Evolutionary conservation across 2,888 invertebrate species (phyloP).

Genomic region (Platynereis dumerilii): DNA sequence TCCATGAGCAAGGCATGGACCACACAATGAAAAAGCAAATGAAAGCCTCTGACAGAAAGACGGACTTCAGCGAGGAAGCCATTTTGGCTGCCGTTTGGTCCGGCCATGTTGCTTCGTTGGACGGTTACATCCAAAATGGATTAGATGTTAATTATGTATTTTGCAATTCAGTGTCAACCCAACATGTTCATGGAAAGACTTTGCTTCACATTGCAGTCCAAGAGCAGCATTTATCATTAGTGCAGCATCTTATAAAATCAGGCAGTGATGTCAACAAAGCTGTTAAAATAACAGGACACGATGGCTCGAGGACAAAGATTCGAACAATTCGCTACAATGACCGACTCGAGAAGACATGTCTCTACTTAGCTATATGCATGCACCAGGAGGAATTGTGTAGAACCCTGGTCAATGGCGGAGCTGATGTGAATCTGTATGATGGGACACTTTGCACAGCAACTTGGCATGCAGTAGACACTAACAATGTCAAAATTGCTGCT

Average conservation of each 20-base stretch:
- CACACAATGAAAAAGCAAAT: no score
- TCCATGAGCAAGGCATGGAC: no score
- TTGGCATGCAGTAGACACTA: constrained; percentile 50
- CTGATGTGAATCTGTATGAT: constrained; percentile 48
- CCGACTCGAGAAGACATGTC: constrained; percentile 43
- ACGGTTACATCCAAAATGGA: constrained; percentile 42
- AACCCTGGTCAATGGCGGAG: constrained; percentile 44
- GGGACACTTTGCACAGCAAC: constrained; percentile 47
- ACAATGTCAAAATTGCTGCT: constrained; percentile 49
- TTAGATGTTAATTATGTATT: constrained; percentile 47
- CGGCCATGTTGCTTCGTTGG: constrained; percentile 35
- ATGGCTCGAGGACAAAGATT: constrained; percentile 39
- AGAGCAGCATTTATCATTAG: constrained; percentile 39
- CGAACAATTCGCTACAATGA: constrained; percentile 36
- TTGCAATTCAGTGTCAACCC: constrained; percentile 37
- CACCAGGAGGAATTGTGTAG: constrained; percentile 43
- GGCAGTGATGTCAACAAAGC: constrained; percentile 45
- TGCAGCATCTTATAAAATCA: constrained; percentile 37
- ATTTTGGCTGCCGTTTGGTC: constrained; percentile 39
- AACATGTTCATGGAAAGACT: constrained; percentile 42
- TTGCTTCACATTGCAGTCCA: constrained; percentile 44
- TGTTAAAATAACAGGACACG: constrained; percentile 42
- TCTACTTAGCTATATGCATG: constrained; percentile 46
- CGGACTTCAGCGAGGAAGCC: constrained; percentile 48
- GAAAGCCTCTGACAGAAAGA: constrained; percentile 15